A percentile compares a stretch with the other conserved stretches of the same genome.
phyloP scores from a whole-genome alignment of 2,113 vertebrate genomes.

The Argyrosomus japonicus region DNA sequence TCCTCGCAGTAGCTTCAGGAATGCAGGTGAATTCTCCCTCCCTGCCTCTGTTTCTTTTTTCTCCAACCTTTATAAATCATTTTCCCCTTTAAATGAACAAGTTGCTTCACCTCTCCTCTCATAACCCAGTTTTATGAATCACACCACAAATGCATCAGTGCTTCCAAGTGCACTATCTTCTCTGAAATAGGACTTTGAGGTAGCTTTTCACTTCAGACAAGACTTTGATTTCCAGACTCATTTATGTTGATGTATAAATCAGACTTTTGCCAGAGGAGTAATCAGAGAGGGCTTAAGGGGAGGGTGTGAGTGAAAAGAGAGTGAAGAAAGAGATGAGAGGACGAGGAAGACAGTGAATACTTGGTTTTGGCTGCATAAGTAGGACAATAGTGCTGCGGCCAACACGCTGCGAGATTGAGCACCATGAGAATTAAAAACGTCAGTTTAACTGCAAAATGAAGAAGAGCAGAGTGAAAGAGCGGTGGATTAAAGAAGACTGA shows the following conservation, averaged over 20 bases:
- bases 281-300: constrained; percentile 52
- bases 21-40: constrained; percentile 71
- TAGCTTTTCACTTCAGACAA: constrained; percentile 43
- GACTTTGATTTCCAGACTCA: constrained; percentile 56
- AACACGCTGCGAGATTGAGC: constrained; percentile 49
- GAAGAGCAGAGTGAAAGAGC: not conserved
- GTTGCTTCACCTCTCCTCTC: not conserved
- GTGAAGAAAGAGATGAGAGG: constrained; percentile 56
- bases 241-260: constrained; percentile 60
- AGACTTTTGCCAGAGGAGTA: constrained; percentile 48
- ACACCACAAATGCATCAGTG: constrained; percentile 36
- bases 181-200: constrained; percentile 35
- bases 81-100: constrained; percentile 37
- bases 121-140: constrained; percentile 50
- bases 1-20: constrained; percentile 62
- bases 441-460: constrained; percentile 32
- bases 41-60: constrained; percentile 20
- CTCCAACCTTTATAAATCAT: constrained; percentile 42
- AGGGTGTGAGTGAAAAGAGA: constrained; percentile 47
- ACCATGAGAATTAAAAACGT: constrained; percentile 38
- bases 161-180: constrained; percentile 33
- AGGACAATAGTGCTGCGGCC: constrained; percentile 47
- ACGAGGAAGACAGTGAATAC: constrained; percentile 51
- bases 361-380: constrained; percentile 56
- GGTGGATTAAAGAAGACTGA: constrained; percentile 6